phyloP scores from a whole-genome alignment of 2,888 invertebrate species.

The Watsonalla binaria region DNA sequence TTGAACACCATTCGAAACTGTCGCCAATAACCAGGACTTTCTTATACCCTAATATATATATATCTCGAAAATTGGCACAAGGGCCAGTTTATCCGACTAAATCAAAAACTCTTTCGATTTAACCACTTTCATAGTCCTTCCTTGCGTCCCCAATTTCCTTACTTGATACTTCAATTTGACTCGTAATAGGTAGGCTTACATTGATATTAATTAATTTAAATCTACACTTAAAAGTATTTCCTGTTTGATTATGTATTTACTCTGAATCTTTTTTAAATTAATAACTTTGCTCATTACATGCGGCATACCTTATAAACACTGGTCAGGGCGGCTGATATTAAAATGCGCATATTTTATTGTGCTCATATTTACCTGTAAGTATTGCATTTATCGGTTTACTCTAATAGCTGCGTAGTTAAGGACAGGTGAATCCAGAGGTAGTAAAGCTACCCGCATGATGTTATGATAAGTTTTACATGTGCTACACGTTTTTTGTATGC shows the following conservation, averaged over 20 bases:
- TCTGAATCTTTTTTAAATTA: not conserved
- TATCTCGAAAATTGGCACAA: too few relatives aligned
- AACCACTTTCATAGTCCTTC: too few relatives aligned
- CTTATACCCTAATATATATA: too few relatives aligned
- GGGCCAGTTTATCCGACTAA: too few relatives aligned
- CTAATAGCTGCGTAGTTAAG: slow-evolving; percentile 1
- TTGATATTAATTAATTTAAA: too few relatives aligned
- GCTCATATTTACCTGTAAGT: not conserved
- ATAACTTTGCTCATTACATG: not conserved
- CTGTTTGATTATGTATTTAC: not conserved
- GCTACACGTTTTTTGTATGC: slow-evolving; percentile 6
- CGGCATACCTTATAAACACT: not conserved
- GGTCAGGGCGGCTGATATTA: not conserved
- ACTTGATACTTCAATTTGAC: too few relatives aligned
- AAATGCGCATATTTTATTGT: not conserved
- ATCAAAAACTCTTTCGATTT: too few relatives aligned
- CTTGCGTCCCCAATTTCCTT: too few relatives aligned
- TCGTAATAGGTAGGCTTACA: too few relatives aligned
- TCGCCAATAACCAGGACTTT: too few relatives aligned
- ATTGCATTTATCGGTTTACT: not conserved
- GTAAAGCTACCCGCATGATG: slow-evolving; percentile 35
- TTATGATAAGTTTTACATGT: slow-evolving; percentile 10
- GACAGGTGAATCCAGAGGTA: slow-evolving; percentile 26
- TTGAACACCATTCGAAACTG: too few relatives aligned
- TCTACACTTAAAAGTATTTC: too few relatives aligned